These are phyloP conservation scores for Drosophila mercatorum DNA, from an alignment of 2,888 invertebrate genomes.

Conservation along the genomic window DNA sequence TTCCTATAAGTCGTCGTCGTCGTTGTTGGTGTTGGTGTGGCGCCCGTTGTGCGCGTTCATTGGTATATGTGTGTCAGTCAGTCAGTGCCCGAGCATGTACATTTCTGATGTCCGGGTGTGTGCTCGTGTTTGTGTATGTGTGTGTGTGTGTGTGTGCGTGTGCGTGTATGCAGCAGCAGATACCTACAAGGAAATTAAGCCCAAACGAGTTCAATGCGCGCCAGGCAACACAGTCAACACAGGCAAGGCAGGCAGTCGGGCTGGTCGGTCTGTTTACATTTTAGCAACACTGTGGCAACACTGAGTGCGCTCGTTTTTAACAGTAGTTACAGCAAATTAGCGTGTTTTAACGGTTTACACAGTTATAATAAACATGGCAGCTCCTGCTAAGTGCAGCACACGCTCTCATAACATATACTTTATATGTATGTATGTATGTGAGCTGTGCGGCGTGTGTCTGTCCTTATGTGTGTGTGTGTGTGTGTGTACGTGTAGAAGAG, in stretches of 20 bases:
- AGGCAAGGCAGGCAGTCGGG: neutral
- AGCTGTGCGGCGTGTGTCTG: constrained; percentile 36
- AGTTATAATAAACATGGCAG: constrained; percentile 45
- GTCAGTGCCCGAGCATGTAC: constrained; percentile 62
- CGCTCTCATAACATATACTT: neutral
- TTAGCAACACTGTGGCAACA: constrained; percentile 39
- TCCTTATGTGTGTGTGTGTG: constrained; percentile 1
- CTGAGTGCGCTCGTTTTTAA: constrained; percentile 18
- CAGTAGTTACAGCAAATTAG: constrained; percentile 30
- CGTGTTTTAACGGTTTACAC: constrained; percentile 46
- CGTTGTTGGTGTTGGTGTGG: constrained; percentile 36
- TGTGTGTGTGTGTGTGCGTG: constrained; percentile 27
- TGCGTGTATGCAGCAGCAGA: constrained; percentile 52
- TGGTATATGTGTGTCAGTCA: constrained; percentile 79
- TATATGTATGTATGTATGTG: neutral
- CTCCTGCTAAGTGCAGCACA: constrained; percentile 15
- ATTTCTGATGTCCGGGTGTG: constrained; percentile 17
- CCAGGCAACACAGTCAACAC: constrained; percentile 5
- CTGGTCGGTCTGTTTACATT: constrained; percentile 66
- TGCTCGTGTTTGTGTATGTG: constrained; percentile 22
- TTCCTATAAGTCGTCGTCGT: constrained; percentile 44
- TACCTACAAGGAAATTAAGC: constrained; percentile 70
- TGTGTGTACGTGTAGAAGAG: constrained; percentile 22
- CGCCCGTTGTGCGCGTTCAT: constrained; percentile 43
- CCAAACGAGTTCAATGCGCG: constrained; percentile 73